A percentile compares a stretch with the other conserved stretches of the same genome.
Conservation (phyloP, 1,140 invertebrate genomes). For the Carposina sasakii region DNA sequence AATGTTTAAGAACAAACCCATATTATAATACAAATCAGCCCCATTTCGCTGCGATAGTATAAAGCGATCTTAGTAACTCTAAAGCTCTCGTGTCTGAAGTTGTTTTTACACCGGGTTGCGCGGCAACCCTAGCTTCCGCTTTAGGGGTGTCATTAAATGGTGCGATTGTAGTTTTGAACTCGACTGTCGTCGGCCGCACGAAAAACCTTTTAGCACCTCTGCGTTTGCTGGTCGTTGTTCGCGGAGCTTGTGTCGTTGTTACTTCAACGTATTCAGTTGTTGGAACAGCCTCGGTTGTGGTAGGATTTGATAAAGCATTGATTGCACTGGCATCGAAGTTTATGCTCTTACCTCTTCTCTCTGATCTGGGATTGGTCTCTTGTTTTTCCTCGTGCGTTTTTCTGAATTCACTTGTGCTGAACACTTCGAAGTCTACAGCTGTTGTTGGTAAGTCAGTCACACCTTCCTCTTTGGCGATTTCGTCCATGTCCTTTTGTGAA, state of each 20-base stretch:
- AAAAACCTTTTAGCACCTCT: slow-evolving; percentile 42
- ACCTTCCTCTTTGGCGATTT: slow-evolving; percentile 58
- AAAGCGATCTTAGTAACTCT: slow-evolving; percentile 85
- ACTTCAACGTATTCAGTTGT: slow-evolving; percentile 37
- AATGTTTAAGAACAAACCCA: slow-evolving; percentile 36
- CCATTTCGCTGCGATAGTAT: slow-evolving; percentile 86
- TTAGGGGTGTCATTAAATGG: slow-evolving; percentile 33
- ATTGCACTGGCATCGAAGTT: slow-evolving; percentile 48
- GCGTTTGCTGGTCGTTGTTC: slow-evolving; percentile 28
- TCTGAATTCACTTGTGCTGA: slow-evolving; percentile 37
- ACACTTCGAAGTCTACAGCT: slow-evolving; percentile 35
- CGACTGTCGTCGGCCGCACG: slow-evolving; percentile 32
- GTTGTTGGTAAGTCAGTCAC: slow-evolving; percentile 38
- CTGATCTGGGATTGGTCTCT: slow-evolving; percentile 23
- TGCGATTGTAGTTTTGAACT: slow-evolving; percentile 32
- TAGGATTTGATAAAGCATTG: slow-evolving; percentile 48
- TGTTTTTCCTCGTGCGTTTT: slow-evolving; percentile 40
- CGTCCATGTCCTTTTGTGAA: slow-evolving; percentile 72
- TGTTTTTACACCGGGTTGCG: slow-evolving; percentile 51
- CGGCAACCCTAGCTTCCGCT: slow-evolving; percentile 64
- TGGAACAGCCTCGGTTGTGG: slow-evolving; percentile 38
- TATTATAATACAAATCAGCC: slow-evolving; percentile 61
- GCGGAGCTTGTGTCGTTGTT: slow-evolving; percentile 36
- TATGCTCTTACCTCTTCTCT: slow-evolving; percentile 58
- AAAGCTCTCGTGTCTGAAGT: slow-evolving; percentile 82